Conservation (phyloP, 2,888 invertebrate genomes). For the Auanema sp. region DNA sequence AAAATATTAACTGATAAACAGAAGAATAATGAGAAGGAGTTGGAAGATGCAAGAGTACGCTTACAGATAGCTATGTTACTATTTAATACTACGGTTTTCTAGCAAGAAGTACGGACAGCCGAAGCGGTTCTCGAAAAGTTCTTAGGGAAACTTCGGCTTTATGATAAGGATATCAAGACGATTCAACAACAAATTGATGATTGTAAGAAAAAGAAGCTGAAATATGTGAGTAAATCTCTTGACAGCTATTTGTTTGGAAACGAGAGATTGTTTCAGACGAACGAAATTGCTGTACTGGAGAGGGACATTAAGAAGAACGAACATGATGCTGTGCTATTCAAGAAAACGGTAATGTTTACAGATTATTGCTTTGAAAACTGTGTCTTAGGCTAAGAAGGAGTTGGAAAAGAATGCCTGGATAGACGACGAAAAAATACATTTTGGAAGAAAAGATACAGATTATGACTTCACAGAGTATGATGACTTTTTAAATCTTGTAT, state of each 20-base stretch:
- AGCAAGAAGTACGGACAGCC: too few species aligned
- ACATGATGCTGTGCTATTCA: neutral
- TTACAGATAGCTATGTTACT: neutral
- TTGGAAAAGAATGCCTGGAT: conserved; percentile 72
- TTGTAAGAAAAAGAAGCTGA: conserved; percentile 21
- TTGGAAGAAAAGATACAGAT: conserved; percentile 71
- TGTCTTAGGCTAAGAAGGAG: conserved; percentile 9
- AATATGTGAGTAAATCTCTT: conserved; percentile 17
- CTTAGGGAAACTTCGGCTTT: conserved; percentile 25
- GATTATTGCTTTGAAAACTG: conserved; percentile 8
- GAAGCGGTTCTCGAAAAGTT: conserved; percentile 28
- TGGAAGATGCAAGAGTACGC: conserved; percentile 15
- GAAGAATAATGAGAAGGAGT: conserved; percentile 9
- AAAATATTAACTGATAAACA: conserved; percentile 6
- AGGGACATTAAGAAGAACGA: neutral
- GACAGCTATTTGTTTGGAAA: neutral
- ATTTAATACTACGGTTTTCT: neutral
- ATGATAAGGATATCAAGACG: conserved; percentile 21
- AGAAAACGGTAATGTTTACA: neutral
- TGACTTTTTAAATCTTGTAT: neutral
- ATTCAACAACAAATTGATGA: conserved; percentile 20
- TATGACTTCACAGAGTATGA: conserved; percentile 66
- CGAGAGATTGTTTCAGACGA: conserved; percentile 3
- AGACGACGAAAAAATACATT: conserved; percentile 76
- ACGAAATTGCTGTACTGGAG: conserved; percentile 21